Evolutionary conservation across 1,140 invertebrate genomes (phyloP).

Genomic region (Xylocopa sonorina): DNA sequence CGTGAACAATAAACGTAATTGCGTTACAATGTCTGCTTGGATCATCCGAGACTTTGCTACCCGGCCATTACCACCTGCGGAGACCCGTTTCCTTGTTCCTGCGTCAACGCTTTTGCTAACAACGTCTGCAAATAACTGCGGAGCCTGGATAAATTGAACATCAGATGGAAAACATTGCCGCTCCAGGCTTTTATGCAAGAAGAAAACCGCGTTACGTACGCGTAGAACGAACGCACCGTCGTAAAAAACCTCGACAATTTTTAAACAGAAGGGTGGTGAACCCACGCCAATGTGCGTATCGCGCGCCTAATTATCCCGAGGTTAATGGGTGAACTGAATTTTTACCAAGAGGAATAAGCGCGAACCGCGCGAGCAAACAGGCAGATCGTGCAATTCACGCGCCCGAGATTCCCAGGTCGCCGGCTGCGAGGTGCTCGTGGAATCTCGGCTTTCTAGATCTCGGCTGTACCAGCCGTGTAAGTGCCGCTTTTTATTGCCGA

Average conservation of each 20-base stretch:
- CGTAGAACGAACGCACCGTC: no score
- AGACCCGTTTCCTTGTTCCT: neutral
- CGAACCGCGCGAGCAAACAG: neutral
- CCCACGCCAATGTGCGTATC: neutral
- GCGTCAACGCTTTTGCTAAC: no score
- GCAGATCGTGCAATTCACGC: constrained; percentile 29
- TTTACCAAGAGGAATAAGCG: constrained; percentile 3
- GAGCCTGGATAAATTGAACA: neutral
- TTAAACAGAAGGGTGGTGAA: no score
- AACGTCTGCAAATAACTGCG: neutral
- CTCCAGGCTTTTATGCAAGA: no score
- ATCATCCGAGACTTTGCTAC: neutral
- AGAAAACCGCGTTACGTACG: no score
- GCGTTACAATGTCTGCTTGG: neutral
- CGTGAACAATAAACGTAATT: neutral
- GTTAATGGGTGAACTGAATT: constrained; percentile 55
- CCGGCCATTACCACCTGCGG: neutral
- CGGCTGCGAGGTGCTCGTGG: constrained; percentile 40
- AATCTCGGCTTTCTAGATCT: constrained; percentile 62
- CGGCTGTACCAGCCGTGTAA: constrained; percentile 29
- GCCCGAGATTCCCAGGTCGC: constrained; percentile 48
- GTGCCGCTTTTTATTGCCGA: constrained; percentile 55
- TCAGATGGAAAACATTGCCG: neutral
- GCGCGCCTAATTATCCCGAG: constrained; percentile 41
- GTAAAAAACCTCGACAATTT: no score